Conservation (phyloP, 2,797 vertebrate species). For the Micromesistius poutassou region DNA sequence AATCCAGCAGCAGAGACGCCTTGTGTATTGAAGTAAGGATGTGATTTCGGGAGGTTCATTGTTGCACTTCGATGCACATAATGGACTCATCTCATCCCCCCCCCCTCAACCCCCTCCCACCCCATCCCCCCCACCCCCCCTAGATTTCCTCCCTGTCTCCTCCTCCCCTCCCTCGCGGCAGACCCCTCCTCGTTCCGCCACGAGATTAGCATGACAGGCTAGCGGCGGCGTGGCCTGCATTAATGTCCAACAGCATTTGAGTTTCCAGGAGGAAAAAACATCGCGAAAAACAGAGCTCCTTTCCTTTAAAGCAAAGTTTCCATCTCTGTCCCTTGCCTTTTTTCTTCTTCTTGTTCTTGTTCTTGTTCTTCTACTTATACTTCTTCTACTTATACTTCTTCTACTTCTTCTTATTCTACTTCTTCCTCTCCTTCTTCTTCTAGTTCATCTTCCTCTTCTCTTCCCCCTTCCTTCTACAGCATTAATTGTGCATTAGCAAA, state of each 20-base stretch:
- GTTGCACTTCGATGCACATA: slow-evolving; percentile 84
- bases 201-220: slow-evolving; percentile 83
- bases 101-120: slow-evolving; percentile 28
- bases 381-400: too few relatives aligned
- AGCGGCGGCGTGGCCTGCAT: slow-evolving; percentile 76
- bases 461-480: slow-evolving; percentile 82
- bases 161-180: slow-evolving; percentile 56
- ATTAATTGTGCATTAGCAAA: slow-evolving; percentile 99
- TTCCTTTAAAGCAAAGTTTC: slow-evolving; percentile 91
- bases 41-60: slow-evolving; percentile 80
- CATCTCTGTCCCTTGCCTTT: slow-evolving; percentile 79
- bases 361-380: background rate
- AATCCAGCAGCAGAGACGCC: too few relatives aligned
- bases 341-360: too few relatives aligned
- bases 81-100: slow-evolving; percentile 73
- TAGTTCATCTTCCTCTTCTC: slow-evolving; percentile 48
- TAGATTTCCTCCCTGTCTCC: slow-evolving; percentile 51
- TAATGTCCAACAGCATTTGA: slow-evolving; percentile 80
- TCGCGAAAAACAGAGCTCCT: slow-evolving; percentile 77
- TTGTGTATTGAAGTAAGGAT: slow-evolving; percentile 50
- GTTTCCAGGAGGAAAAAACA: slow-evolving; percentile 70
- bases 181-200: slow-evolving; percentile 51
- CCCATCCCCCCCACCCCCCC: slow-evolving; percentile 45
- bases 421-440: too few relatives aligned
- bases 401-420: too few relatives aligned